Evolutionary conservation across 1,140 invertebrate genomes (phyloP), one percentile per base, ranked within the genome.

Genomic region (Drosophila ambigua): DNA sequence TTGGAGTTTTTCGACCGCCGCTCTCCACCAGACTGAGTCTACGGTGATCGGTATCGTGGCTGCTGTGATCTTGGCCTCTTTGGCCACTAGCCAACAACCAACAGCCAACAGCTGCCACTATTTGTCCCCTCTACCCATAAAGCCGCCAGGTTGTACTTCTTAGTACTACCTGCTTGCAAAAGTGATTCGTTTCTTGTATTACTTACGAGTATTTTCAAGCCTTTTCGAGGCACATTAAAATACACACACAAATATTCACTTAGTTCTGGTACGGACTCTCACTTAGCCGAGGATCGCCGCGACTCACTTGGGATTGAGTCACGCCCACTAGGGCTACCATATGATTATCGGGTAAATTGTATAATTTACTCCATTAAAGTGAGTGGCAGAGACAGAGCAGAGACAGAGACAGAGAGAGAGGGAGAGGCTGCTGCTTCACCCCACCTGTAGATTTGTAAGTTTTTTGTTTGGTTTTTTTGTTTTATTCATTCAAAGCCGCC

Each of bases 1-100:
- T 35, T 41, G 11, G 24, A 26, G 45, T 31, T 39, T 7, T 23
- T 35, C 39, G 26, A 39, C 49, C 46, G 46, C 35, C 46, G 46
- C 60, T 67, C 64, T 51, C 46, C 31, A 20, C 15, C 35, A 46
- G 11, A 20, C 2, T 4, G 23, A 26, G 5, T 41, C 60, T 65
- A 28, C 20, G 39, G 26, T 55, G 66, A 69, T 69, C 46, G 26
- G 13, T 67, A 66, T 76, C 62, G 72, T 75, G 64, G 57, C 53
- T 63, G 64, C 73, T 63, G 65, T 60, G 74, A 77, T 77, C 58
- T 77, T 71, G 58, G 74, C 73, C 74, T 50, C 53, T 59, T 69
- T 63, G 44, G 24, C 9, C n/a, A 13, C 35, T 5, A 39, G 11
- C 35, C 35, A 39, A 2, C 2, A 35, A 8, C 31, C 31, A 35